Percentiles rank a stretch among this genome's conserved stretches.
phyloP scores from a whole-genome alignment of 30 jellyfish, hydroid and myxozoan genomes.

The Calvadosia cruxmelitensis region DNA sequence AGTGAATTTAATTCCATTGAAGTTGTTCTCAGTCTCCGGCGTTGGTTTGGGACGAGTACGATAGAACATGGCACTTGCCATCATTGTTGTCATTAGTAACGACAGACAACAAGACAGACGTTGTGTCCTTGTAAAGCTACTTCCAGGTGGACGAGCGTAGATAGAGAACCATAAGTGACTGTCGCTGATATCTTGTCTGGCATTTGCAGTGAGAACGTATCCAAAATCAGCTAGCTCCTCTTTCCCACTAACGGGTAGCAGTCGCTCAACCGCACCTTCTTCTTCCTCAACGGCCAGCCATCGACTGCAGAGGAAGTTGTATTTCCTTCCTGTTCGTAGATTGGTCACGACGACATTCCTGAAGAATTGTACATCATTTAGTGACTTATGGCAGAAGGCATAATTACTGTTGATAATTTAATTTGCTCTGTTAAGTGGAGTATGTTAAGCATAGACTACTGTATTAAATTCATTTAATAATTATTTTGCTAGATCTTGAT shows the following conservation, averaged over 20 bases:
- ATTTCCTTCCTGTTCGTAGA: constrained; percentile 66
- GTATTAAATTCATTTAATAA: no score
- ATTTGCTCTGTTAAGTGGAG: no score
- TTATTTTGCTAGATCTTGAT: no score
- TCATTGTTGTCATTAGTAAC: constrained; percentile 66
- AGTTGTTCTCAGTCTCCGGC: no score
- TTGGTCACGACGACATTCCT: constrained; percentile 77
- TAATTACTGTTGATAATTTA: no score
- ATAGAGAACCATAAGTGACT: constrained; percentile 94
- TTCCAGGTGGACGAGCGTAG: no score
- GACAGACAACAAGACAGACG: constrained; percentile 79
- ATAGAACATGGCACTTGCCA: no score
- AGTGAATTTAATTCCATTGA: no score
- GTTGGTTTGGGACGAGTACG: no score
- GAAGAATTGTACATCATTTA: no score
- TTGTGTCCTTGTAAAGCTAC: constrained; percentile 84
- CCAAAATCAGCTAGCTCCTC: constrained; percentile 82
- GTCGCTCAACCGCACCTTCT: constrained; percentile 75
- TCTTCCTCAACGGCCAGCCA: constrained; percentile 92
- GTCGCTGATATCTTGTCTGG: constrained; percentile 75
- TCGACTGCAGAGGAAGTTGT: constrained; percentile 66
- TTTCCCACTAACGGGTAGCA: constrained; percentile 68
- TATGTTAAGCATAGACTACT: no score
- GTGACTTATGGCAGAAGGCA: no score
- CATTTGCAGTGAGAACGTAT: constrained; percentile 65